Base-by-base conservation (phyloP, 1,140 invertebrate genomes). In the Drosophila dunni region DNA sequence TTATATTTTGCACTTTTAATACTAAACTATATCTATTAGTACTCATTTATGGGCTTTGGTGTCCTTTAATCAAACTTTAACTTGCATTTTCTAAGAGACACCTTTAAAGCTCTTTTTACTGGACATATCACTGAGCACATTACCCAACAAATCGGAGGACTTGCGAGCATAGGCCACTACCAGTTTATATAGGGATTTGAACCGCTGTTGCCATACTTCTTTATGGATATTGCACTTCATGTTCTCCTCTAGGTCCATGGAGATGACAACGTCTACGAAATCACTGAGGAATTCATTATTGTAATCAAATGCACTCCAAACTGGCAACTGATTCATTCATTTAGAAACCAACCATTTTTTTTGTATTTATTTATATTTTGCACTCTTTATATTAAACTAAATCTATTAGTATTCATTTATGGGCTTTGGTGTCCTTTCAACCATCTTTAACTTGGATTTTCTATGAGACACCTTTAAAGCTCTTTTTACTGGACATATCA, bases 101-200 rank as follows among this genome's bases (percentile, higher is more conserved):
- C 79, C 83, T 54, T 79, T 79, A 0, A 73, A 20, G 13, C 45
- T 33, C 7, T 38, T 46, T n/a, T 44, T 44, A 38, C 15, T 38
- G 9, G 34, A 5, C 10, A 69, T 38, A 2, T 80, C 62, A 1
- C 44, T 34, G 7, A 89, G 13, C 44, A 89, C 29, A 48, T 75
- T 81, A 11, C 67, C 67, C 0, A 84, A 45, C 68, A 96, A 93
- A 65, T 96, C 50, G 0, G 79, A 72, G 0, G 76, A 92, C 65
- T 93, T 94, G 38, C 79, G 91, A 3, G 93, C 94, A 75, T 94
- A 93, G 10, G 93, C 94, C 2, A 94, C 91, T 6, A 95, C 88
- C 13, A 95, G 78, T 60, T 93, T 93, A 66, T 95, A 95, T 4
- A 92, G 92, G 0, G 92, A 90, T 58, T 88, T 82, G 5, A 94